Evolutionary conservation across 2,797 vertebrate genomes (phyloP).

Genomic region (Spinus pinus): DNA sequence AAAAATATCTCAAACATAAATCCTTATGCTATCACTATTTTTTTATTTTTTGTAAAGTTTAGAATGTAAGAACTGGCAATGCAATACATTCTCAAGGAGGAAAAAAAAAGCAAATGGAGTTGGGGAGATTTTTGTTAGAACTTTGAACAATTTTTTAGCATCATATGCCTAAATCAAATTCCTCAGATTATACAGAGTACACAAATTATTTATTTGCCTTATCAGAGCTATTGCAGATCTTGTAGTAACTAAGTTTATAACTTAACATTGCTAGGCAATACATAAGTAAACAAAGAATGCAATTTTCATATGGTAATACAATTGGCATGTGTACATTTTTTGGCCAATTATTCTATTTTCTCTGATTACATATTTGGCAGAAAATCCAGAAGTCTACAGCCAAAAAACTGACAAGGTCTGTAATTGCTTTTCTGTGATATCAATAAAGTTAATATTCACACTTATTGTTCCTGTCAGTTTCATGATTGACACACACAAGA

Average conservation of each 20-base stretch:
- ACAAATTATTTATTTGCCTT: not conserved
- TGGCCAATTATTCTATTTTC: not conserved
- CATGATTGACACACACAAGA: not conserved
- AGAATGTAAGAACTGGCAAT: not conserved
- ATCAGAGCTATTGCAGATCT: not conserved
- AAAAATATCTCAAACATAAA: not conserved
- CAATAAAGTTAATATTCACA: not conserved
- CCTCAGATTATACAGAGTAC: not conserved
- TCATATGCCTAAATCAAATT: not conserved
- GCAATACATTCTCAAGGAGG: fast-evolving
- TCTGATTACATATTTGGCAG: conserved; percentile 30
- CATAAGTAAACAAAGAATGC: not conserved
- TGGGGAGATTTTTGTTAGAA: not conserved
- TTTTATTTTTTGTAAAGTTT: not conserved
- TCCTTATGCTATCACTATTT: fast-evolving
- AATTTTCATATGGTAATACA: not conserved
- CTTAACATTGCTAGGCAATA: not conserved
- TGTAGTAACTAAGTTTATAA: not conserved
- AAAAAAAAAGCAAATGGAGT: not conserved
- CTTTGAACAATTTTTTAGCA: not conserved
- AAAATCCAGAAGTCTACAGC: not conserved
- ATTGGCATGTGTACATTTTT: not conserved
- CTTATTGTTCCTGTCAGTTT: conserved; percentile 7
- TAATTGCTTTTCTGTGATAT: conserved; percentile 29
- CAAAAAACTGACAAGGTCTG: not conserved